phyloP scores from a whole-genome alignment of 2,888 invertebrate species.

The Sinelater perroti region DNA sequence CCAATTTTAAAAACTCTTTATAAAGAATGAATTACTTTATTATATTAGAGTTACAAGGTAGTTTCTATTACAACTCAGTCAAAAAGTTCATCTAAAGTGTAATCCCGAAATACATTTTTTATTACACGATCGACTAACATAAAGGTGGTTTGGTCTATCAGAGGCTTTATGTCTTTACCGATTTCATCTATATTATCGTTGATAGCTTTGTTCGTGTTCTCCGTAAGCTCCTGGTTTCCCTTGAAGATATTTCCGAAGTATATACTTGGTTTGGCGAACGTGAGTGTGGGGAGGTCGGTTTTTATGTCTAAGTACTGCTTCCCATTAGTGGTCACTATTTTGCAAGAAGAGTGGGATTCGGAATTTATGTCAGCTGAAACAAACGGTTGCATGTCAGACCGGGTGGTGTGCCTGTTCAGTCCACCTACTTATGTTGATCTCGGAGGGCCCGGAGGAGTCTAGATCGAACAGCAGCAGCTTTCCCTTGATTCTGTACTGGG shows the following conservation, averaged over 20 bases:
- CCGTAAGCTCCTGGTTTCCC: conserved; percentile 45
- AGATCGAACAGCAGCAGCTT: conserved; percentile 60
- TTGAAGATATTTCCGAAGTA: conserved; percentile 46
- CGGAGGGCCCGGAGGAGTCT: conserved; percentile 59
- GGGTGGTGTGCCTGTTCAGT: too few species aligned
- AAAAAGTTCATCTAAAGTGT: conserved; percentile 12
- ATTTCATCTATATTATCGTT: conserved; percentile 45
- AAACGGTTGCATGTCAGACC: conserved; percentile 15
- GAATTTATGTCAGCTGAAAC: conserved; percentile 58
- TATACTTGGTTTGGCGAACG: conserved; percentile 16
- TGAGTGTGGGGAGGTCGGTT: background rate
- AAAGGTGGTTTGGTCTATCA: conserved; percentile 41
- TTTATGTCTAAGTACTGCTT: conserved; percentile 38
- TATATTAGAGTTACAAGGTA: too few species aligned
- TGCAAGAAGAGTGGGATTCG: conserved; percentile 46
- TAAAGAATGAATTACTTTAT: too few species aligned
- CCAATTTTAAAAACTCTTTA: too few species aligned
- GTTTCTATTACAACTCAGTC: too few species aligned
- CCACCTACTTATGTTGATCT: conserved; percentile 62
- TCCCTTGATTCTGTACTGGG: conserved; percentile 60
- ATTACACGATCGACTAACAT: conserved; percentile 38
- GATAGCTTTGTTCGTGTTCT: conserved; percentile 43
- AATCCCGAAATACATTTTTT: conserved; percentile 40
- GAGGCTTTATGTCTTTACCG: conserved; percentile 43
- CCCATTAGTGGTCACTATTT: conserved; percentile 30